Base-by-base conservation (phyloP, 2,797 vertebrate genomes). In the Chelmon rostratus region DNA sequence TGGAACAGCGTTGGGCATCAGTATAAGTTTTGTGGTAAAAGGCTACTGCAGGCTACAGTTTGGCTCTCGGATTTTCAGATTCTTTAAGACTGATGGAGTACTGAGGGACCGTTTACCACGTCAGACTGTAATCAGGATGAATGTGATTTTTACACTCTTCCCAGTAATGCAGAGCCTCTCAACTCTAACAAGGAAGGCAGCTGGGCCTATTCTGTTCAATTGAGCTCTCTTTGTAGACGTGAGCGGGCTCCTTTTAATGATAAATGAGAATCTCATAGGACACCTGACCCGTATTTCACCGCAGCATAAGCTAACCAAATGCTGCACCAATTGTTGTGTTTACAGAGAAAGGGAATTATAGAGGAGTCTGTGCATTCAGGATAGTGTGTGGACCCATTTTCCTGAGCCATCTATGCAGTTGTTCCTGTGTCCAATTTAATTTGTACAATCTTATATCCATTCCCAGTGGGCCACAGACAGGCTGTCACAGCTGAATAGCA, bases 381-480 rank as follows among this genome's bases (percentile, higher is more conserved):
- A 28, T 47, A 25, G 23, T 33, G 38, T 61, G 56, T 63, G 49
- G 49, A 42, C 38, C 62, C 25, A 76, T 86, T 89, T 88, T 58
- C 35, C 68, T 44, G 9, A 37, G 62, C 58, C 44, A 56, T 70
- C 74, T 73, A 54, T 75, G 64, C 80, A 50, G 83, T 87, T 87
- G 84, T 86, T 86, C 47, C 76, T 59, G 75, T 86, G 85, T 90
- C 82, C 78, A 88, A 68, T 87, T 91, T 84, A 74, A 89, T 90
- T 91, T 87, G 79, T 83, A 70, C 81, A 82, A 78, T 86, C 69
- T 52, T 73, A 57, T 77, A 74, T 81, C 64, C 78, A 46, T 47
- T 79, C 81, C 65, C 76, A 72, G 46, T n/a, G 52, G 81, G 76
- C 73, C 66, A 67, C 58, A 66, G 78, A 49, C 80, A 78, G 73